Base-by-base conservation (phyloP, 2,113 vertebrate genomes). In the Coryphaenoides rupestris region DNA sequence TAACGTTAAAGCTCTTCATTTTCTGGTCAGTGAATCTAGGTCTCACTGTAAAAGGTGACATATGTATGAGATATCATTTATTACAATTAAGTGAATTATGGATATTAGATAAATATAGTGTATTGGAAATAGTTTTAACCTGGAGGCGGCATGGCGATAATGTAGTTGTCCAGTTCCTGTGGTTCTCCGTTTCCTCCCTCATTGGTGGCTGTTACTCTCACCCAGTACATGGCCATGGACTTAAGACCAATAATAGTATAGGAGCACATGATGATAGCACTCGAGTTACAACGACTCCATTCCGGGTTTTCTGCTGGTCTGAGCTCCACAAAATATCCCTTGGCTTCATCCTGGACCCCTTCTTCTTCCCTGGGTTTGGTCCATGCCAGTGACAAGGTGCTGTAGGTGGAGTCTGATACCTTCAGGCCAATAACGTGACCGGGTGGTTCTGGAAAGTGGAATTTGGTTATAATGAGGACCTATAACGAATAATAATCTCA, bases 311-410 rank as follows among this genome's bases (percentile, higher is more conserved):
- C 87, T 3, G 84, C 79, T 66, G 87, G 73, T 21, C 88, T 80
- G 62, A 95, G 75, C 77, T 96, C 95, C 65, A 95, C 93, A 66
- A 92, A 80, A 0, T 95, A 96, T 2, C 93, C 93, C 67, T 89
- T 93, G 22, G 92, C 90, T 14, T 82, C 77, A 2, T 84, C 87
- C 54, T 87, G 73, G 52, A 89, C 83, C 2, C 87, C 90, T 0
- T 87, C 80, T 19, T 88, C 75, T 2, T 76, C 24, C 1, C 74
- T 88, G 0, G 94, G 94, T 76, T 76, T 89, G 26, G 54, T 87
- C 95, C 95, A 96, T 15, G 80, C 84, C 75, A 96, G 70, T 1
- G 89, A 90, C 80, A 96, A 72, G 3, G 91, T 93, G 40, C 77
- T 86, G 59, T 89, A 82, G 1, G 91, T 86, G 0, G 90, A 93